Base-by-base conservation (phyloP, 2,113 vertebrate species). In the Nymphicus hollandicus region DNA sequence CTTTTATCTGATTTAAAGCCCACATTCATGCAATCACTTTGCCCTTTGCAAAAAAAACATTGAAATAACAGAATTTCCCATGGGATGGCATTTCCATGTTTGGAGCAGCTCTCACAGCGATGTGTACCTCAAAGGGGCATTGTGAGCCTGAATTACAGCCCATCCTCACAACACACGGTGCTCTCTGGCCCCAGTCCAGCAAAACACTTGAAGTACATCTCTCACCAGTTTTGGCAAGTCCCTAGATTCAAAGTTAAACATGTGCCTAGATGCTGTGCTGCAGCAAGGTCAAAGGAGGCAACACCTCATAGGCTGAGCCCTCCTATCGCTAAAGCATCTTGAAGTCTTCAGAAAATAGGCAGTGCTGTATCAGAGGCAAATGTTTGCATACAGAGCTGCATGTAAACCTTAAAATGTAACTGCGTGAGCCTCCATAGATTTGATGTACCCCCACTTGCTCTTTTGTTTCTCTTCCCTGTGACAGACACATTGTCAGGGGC, bases 11-110 rank as follows among this genome's bases (percentile, higher is more conserved):
- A 43, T 69, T 87, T 66, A 33, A 83, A 85, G 24, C 31, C 41
- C 9, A 0, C 17, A 50, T 14, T 78, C 46, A 39, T 0, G 0
- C 17, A 25, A 52, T 73, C 0, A 0, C 25, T 63, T 71, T 29
- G 23, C 37, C 37, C 39, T 70, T 27, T 60, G 52, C 44, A 66
- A 86, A 56, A 56, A 60, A 23, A 47, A 68, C 14, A 1, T 11
- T 74, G n/a, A 52, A 27, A 24, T 25, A 71, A 37, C 44, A 80
- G 52, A 33, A 80, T 72, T 73, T 86, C 71, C 43, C 68, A 31
- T 2, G 1, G 52, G 86, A 86, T 29, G 44, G 23, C 53, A 82
- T 65, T 85, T 89, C 70, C 61, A 71, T 5, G 3, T 71, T 86
- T 84, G 3, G 4, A 71, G 84, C 84, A 56, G 24, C 53, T 86